Conservation (phyloP, 1,140 invertebrate genomes). For the Saxidomus purpurata region DNA sequence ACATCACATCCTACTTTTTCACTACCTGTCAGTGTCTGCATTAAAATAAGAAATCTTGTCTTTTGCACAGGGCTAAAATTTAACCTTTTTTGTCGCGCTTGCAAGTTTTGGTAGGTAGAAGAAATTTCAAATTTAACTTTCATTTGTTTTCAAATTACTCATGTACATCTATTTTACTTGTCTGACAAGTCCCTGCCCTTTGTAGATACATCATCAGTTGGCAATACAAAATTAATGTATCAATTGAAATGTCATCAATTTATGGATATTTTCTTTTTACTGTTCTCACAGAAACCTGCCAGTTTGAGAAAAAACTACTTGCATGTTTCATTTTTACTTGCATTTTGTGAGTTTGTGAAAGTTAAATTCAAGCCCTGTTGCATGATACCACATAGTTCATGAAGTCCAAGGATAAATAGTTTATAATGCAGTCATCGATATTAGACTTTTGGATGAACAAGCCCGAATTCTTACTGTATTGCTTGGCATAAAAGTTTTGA, state of each 20-base stretch:
- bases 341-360: slow-evolving; percentile 41
- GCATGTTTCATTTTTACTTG: too few species aligned
- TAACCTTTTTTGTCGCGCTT: slow-evolving; percentile 21
- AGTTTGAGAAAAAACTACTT: slow-evolving; percentile 28
- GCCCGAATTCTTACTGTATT: not conserved
- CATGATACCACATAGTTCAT: slow-evolving; percentile 43
- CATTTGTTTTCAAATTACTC: slow-evolving; percentile 41
- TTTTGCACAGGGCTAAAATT: slow-evolving; percentile 41
- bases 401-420: slow-evolving; percentile 38
- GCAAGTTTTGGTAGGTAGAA: slow-evolving; percentile 27
- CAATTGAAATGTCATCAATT: slow-evolving; percentile 39
- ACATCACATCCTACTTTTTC: slow-evolving; percentile 40
- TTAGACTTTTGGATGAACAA: not conserved
- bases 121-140: slow-evolving; percentile 14
- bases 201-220: slow-evolving; percentile 40
- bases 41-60: slow-evolving; percentile 41
- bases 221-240: slow-evolving; percentile 42
- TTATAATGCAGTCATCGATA: slow-evolving; percentile 11
- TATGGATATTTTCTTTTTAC: slow-evolving; percentile 41
- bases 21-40: slow-evolving; percentile 37
- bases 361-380: slow-evolving; percentile 38
- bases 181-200: slow-evolving; percentile 45
- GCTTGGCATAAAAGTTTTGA: slow-evolving; percentile 11
- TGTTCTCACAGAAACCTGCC: slow-evolving; percentile 34
- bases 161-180: slow-evolving; percentile 45